These are phyloP conservation scores for Deroptyus accipitrinus DNA, from an alignment of 2,113 vertebrate species.

Conservation along the genomic window DNA sequence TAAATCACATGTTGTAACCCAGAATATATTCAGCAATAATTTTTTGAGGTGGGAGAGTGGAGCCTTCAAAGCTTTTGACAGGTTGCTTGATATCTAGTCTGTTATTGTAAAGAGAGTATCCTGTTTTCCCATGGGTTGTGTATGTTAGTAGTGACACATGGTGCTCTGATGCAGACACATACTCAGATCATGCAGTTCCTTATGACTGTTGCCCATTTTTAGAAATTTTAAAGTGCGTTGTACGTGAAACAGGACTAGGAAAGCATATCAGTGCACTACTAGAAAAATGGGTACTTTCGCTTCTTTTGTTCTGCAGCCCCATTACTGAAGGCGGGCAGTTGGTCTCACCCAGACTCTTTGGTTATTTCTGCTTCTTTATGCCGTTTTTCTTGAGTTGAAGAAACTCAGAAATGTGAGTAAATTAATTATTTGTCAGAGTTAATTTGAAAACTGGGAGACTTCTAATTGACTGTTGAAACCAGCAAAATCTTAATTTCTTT, in stretches of 20 bases:
- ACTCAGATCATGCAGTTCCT: neutral
- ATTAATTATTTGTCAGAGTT: neutral
- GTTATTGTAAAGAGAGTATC: neutral
- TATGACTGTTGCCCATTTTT: neutral
- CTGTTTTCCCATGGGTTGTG: neutral
- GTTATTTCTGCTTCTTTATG: neutral
- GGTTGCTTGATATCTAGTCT: neutral
- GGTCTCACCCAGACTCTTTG: accelerated
- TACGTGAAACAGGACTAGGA: neutral
- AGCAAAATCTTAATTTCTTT: neutral
- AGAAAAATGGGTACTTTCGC: neutral
- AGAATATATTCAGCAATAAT: neutral
- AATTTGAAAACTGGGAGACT: neutral
- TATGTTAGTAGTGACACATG: neutral
- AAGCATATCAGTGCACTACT: neutral
- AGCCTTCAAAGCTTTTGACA: neutral
- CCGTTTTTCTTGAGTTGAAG: neutral
- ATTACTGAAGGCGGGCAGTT: neutral
- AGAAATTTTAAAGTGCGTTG: neutral
- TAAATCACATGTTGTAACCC: neutral
- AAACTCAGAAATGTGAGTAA: neutral
- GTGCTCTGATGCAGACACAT: neutral
- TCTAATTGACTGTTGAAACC: neutral
- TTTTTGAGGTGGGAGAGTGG: neutral
- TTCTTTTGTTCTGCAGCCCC: neutral